Conservation (phyloP, 2,113 vertebrate species). For the Odocoileus virginianus region DNA sequence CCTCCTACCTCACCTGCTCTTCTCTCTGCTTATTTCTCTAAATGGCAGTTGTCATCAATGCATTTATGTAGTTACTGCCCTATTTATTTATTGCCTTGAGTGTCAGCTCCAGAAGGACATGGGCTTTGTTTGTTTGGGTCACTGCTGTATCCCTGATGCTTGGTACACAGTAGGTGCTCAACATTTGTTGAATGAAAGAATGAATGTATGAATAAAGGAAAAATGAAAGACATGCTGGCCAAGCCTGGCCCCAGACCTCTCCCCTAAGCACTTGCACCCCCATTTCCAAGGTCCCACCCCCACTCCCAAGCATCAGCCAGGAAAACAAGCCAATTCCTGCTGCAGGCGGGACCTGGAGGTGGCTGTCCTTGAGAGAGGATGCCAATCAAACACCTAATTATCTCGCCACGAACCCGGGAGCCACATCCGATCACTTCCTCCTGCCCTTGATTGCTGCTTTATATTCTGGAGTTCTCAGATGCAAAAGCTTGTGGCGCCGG, state of each 20-base stretch:
- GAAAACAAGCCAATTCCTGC: neutral
- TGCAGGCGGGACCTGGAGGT: neutral
- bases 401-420: neutral
- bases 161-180: neutral
- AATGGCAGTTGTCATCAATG: neutral
- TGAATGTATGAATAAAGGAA: neutral
- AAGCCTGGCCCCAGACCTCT: no score
- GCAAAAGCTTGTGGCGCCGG: neutral
- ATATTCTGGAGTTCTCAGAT: neutral
- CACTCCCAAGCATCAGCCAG: neutral
- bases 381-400: conserved; percentile 61
- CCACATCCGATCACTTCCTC: conserved; percentile 40
- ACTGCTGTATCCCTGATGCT: neutral
- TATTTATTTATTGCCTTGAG: neutral
- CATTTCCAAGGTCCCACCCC: neutral
- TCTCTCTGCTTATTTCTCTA: neutral
- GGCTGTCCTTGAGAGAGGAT: conserved; percentile 37
- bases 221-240: neutral
- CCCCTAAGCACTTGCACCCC: neutral
- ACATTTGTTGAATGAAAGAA: neutral
- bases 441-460: conserved; percentile 49
- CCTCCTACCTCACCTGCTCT: neutral
- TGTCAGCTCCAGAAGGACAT: neutral
- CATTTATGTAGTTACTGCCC: neutral
- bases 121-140: neutral